phyloP scores from a whole-genome alignment of 2,797 vertebrate species.

The Decapterus maruadsi region DNA sequence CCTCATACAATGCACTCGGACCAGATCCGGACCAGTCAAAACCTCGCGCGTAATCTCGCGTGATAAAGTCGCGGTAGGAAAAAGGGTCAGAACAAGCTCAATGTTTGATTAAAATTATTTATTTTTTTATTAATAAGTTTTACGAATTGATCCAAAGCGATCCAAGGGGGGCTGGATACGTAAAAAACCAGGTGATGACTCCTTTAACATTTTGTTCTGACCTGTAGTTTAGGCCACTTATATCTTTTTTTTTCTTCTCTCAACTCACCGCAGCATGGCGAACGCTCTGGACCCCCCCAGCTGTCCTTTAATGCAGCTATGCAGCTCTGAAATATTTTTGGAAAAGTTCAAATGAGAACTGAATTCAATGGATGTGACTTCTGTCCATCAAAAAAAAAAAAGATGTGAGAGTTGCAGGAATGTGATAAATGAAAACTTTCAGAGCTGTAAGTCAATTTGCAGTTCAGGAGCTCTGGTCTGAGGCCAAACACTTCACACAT shows the following conservation, averaged over 20 bases:
- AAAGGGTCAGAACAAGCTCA: too few relatives aligned
- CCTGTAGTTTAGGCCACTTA: too few relatives aligned
- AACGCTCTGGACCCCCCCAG: not conserved
- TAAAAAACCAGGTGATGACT: too few relatives aligned
- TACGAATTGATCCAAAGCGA: too few relatives aligned
- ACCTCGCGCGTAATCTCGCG: too few relatives aligned
- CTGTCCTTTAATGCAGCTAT: not conserved
- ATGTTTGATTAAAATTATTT: too few relatives aligned
- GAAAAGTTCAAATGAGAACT: not conserved
- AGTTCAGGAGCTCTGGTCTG: conserved; percentile 3
- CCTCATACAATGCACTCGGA: too few relatives aligned
- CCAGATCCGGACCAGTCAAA: too few relatives aligned
- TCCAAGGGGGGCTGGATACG: too few relatives aligned
- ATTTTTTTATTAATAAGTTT: too few relatives aligned
- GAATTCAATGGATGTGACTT: not conserved
- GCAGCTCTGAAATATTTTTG: not conserved
- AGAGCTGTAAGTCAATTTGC: not conserved
- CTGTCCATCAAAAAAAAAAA: not conserved
- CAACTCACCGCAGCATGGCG: not conserved
- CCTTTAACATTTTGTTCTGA: not conserved
- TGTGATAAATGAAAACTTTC: not conserved
- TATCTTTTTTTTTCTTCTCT: not conserved
- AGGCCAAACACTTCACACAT: not conserved
- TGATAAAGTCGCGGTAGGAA: too few relatives aligned
- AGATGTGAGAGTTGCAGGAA: not conserved